A percentile compares a stretch with the other conserved stretches of the same genome.
phyloP scores from a whole-genome alignment of 1,140 invertebrate genomes.

The Chionoecetes opilio region DNA sequence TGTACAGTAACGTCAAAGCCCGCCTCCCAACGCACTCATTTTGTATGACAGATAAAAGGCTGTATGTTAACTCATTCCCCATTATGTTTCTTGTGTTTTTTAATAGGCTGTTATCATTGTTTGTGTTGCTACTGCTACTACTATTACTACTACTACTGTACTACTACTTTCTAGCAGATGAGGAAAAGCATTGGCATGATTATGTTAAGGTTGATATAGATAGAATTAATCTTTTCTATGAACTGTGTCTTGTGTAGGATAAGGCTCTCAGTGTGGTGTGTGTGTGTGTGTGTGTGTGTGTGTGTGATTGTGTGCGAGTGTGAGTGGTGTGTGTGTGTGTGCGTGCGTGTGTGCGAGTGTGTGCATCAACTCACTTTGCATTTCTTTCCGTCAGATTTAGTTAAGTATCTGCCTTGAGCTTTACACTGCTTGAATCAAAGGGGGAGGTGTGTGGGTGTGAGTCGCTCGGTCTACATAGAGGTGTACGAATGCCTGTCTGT shows the following conservation, averaged over 20 bases:
- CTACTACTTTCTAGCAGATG: background rate
- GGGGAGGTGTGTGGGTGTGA: background rate
- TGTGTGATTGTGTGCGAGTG: background rate
- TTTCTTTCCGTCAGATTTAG: background rate
- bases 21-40: background rate
- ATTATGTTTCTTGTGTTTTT: background rate
- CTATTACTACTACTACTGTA: background rate
- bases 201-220: background rate
- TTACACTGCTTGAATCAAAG: background rate
- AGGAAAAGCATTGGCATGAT: slow-evolving; percentile 17
- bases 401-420: background rate
- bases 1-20: background rate
- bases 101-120: background rate
- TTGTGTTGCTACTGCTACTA: background rate
- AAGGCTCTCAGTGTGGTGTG: background rate
- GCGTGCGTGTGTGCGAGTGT: background rate
- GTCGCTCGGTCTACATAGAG: background rate
- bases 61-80: background rate
- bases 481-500: background rate
- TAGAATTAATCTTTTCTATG: slow-evolving; percentile 13
- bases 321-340: background rate
- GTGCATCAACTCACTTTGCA: background rate
- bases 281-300: slow-evolving; percentile 24
- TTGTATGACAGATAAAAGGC: background rate
- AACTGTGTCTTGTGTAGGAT: slow-evolving; percentile 28